phyloP scores from a whole-genome alignment of 2,888 invertebrate genomes.

The Pantelozetes paolii region DNA sequence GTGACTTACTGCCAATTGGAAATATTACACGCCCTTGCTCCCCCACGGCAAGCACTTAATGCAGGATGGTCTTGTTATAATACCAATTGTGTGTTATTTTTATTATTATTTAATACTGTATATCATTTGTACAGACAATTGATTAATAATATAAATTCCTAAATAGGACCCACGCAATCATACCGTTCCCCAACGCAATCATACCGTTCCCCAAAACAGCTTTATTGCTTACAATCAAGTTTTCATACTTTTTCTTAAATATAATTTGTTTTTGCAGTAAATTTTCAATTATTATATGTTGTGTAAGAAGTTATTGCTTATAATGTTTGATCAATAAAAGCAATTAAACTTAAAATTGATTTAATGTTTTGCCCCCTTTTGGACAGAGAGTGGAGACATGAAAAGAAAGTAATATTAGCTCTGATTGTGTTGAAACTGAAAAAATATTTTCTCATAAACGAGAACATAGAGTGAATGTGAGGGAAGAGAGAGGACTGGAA shows the following conservation, averaged over 20 bases:
- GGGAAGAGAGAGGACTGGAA: slow-evolving; percentile 19
- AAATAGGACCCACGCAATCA: slow-evolving; percentile 20
- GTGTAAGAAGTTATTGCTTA: slow-evolving; percentile 3
- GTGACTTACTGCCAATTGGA: too few relatives aligned
- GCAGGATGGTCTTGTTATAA: too few relatives aligned
- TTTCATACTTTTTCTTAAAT: neutral
- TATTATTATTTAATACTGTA: slow-evolving; percentile 7
- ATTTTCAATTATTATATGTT: neutral
- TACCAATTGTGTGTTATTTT: slow-evolving; percentile 20
- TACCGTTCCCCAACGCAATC: neutral
- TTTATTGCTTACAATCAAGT: neutral
- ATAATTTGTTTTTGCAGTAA: neutral
- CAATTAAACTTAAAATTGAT: neutral
- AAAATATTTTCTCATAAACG: slow-evolving; percentile 20
- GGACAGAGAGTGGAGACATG: neutral
- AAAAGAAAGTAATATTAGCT: neutral
- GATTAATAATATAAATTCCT: slow-evolving; percentile 3
- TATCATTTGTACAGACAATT: neutral
- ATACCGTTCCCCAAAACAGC: neutral
- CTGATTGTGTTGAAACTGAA: neutral
- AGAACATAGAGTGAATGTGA: neutral
- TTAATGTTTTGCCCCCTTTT: neutral
- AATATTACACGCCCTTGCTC: too few relatives aligned
- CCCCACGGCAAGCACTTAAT: too few relatives aligned
- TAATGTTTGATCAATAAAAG: slow-evolving; percentile 22